Percentiles rank a stretch among this genome's conserved stretches.
These are phyloP conservation scores for Chamaea fasciata DNA, from an alignment of 2,113 vertebrate genomes.

Conservation along the genomic window DNA sequence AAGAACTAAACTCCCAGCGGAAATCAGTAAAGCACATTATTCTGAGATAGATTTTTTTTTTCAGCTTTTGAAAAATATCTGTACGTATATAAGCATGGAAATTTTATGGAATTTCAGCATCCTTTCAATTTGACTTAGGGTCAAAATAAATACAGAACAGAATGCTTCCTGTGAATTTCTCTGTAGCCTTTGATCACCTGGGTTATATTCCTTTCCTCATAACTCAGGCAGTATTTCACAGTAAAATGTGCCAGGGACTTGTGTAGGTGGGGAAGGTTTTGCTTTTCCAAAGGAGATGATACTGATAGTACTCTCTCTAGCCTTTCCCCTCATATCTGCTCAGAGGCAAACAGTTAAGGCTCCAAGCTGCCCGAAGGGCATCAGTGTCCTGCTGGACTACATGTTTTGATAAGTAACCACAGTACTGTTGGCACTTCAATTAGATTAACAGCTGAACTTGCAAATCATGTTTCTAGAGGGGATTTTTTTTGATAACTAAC, in stretches of 20 bases:
- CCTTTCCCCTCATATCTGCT: neutral
- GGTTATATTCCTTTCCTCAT: neutral
- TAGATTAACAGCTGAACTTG: conserved; percentile 39
- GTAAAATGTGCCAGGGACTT: neutral
- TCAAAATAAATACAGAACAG: neutral
- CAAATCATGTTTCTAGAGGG: conserved; percentile 15
- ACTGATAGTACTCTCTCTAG: neutral
- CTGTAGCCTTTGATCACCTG: neutral
- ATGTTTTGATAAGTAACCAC: conserved; percentile 9
- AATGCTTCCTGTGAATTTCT: neutral
- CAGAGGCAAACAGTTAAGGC: neutral
- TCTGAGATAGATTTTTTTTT: neutral
- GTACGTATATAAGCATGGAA: neutral
- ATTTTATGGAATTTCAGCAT: neutral
- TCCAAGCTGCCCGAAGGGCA: neutral
- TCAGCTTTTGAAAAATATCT: neutral
- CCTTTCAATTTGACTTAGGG: neutral
- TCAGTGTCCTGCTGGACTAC: neutral
- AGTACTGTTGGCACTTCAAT: conserved; percentile 32
- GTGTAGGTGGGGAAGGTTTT: neutral
- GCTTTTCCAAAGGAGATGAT: neutral
- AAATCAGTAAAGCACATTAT: neutral
- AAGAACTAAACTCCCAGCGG: neutral
- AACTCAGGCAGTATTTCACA: neutral
- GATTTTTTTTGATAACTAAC: conserved; percentile 32